Evolutionary conservation across 2,888 invertebrate species (phyloP), one percentile per base, ranked within the genome.

Genomic region (Sarcophaga rosellei): DNA sequence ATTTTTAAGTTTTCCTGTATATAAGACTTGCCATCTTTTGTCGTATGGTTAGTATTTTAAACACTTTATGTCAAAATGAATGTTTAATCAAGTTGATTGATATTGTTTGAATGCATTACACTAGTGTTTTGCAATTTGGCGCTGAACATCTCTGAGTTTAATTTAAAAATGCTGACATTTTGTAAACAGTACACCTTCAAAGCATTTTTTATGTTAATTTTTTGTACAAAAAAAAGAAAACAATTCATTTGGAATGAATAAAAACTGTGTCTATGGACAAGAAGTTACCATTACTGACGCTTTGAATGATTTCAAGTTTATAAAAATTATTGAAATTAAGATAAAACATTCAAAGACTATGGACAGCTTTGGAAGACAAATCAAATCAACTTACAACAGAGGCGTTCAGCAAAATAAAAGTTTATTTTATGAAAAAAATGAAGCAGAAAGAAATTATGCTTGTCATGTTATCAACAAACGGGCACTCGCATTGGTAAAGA

Each of bases 121-220:
- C 8, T 10, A 10, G 35, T 35, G 8, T 35, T 35, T 35, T 35
- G 8, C 35, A 35, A 10, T 35, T 10, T 35, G 0, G 2, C 8
- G 35, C 2, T 35, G 35, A 35, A 35, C 35, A 35, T 35, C 35
- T 35, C 10, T 35, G 35, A 10, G 0, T 35, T 35, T 35, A 35
- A 35, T 35, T 35, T 53, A 74, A 20, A 74, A 57, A 57, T 15
- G 23, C 62, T 81, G 69, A 81, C 75, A 76, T 81, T 81, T 81
- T 15, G 57, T 35, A 23, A 57, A 61, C 62, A 45, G 68, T 47
- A 75, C 63, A 63, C 70, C 76, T 76, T 70, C 70, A 81, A 75
- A 81, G 70, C 45, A 63, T 75, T 81, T 70, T 25, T 53, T 53
- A 53, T 62, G 3, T 25, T 75, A 15, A 11, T 47, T 35, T 35